Percentiles rank a stretch among this genome's conserved stretches.
These are phyloP conservation scores for Oryzias javanicus DNA, from an alignment of 2,113 vertebrate genomes.

Conservation along the genomic window DNA sequence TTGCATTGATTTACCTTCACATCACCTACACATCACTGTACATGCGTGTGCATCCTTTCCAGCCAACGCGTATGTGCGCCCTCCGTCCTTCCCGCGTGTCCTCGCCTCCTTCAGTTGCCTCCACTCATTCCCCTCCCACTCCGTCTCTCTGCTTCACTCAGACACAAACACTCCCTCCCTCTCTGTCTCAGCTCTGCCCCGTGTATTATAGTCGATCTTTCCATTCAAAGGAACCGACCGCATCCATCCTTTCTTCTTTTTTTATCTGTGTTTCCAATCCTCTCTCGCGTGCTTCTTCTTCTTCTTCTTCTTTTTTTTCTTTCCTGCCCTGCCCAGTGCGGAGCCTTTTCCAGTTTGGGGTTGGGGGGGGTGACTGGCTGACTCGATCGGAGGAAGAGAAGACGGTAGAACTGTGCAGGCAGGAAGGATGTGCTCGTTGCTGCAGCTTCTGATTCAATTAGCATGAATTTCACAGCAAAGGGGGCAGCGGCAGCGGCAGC, in stretches of 20 bases:
- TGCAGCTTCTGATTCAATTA: slow-evolving; percentile 79
- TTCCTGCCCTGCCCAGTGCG: slow-evolving; percentile 19
- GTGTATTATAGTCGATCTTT: slow-evolving; percentile 69
- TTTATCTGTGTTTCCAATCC: slow-evolving; percentile 45
- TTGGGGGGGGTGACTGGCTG: slow-evolving; percentile 15
- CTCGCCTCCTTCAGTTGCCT: slow-evolving; percentile 49
- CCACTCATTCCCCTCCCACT: slow-evolving; percentile 44
- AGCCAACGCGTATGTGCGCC: slow-evolving; percentile 28
- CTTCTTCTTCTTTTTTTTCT: slow-evolving; percentile 7
- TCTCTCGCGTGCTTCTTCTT: slow-evolving; percentile 23
- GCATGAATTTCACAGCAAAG: slow-evolving; percentile 76
- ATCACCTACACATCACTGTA: neutral
- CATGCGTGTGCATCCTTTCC: slow-evolving; percentile 22
- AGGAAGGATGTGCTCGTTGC: slow-evolving; percentile 71
- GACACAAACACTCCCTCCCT: slow-evolving; percentile 51
- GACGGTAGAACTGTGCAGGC: slow-evolving; percentile 57
- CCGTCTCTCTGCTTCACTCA: slow-evolving; percentile 39
- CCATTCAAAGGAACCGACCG: slow-evolving; percentile 66
- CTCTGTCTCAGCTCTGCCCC: slow-evolving; percentile 52
- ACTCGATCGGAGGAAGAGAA: slow-evolving; percentile 55
- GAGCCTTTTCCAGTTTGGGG: slow-evolving; percentile 25
- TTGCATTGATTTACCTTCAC: slow-evolving; percentile 3
- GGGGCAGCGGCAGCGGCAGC: slow-evolving; percentile 44
- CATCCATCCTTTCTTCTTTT: slow-evolving; percentile 41
- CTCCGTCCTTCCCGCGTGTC: slow-evolving; percentile 35